These are phyloP conservation scores for Peromyscus nudipes DNA, from an alignment of 2,797 vertebrate genomes.

Conservation along the genomic window DNA sequence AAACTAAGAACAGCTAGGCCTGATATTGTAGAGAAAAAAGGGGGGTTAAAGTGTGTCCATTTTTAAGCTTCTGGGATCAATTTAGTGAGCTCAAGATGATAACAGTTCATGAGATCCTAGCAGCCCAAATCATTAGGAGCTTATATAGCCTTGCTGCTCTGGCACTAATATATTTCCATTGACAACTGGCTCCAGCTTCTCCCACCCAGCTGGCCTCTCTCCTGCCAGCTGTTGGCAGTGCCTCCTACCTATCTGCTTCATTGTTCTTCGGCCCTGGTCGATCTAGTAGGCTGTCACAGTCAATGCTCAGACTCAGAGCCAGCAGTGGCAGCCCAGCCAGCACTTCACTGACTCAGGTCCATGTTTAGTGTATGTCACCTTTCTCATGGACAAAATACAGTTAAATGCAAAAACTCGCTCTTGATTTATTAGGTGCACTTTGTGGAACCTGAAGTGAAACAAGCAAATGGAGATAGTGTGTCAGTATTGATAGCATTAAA, in stretches of 20 bases:
- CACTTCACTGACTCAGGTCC: background rate
- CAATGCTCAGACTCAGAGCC: conserved; percentile 29
- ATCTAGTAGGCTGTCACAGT: conserved; percentile 8
- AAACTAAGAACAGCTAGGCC: conserved; percentile 16
- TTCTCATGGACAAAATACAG: conserved; percentile 4
- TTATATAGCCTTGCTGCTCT: background rate
- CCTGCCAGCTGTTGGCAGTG: background rate
- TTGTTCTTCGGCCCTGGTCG: background rate
- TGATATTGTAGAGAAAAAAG: background rate
- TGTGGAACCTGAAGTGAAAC: conserved; percentile 51
- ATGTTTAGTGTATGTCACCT: conserved; percentile 35
- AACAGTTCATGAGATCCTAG: conserved; percentile 53
- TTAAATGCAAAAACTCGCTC: conserved; percentile 50
- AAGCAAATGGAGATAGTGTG: background rate
- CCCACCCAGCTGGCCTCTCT: conserved; percentile 32
- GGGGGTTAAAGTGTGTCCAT: background rate
- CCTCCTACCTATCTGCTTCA: background rate
- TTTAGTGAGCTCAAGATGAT: conserved; percentile 48
- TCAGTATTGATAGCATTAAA: background rate
- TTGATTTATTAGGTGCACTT: conserved; percentile 63
- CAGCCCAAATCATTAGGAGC: conserved; percentile 49
- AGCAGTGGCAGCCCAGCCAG: background rate
- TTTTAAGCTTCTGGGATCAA: conserved; percentile 52
- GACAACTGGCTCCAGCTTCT: conserved; percentile 55
- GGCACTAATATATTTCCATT: conserved; percentile 60